Conservation (phyloP, 2,888 invertebrate species). For the Dendrolimus houi region DNA sequence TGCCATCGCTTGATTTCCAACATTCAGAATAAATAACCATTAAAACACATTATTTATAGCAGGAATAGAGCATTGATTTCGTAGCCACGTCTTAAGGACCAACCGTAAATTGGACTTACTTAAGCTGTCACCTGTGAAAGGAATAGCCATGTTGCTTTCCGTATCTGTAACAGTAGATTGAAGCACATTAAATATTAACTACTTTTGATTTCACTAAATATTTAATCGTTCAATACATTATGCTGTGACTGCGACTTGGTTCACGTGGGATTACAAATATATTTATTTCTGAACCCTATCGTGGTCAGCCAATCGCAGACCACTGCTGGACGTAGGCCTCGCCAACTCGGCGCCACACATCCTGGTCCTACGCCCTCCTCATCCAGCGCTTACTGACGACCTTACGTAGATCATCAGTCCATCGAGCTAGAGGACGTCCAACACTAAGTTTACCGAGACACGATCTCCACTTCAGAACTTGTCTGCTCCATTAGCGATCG, state of each 20-base stretch:
- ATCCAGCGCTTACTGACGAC: not conserved
- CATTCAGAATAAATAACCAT: slow-evolving; percentile 57
- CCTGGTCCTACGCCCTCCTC: not conserved
- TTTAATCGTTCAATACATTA: no score
- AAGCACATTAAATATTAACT: no score
- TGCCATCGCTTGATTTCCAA: slow-evolving; percentile 54
- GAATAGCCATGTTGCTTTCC: no score
- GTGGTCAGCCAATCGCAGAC: not conserved
- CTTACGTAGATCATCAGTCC: not conserved
- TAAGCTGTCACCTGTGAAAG: no score
- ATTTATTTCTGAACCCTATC: not conserved
- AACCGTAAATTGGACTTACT: no score
- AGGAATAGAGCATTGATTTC: slow-evolving; percentile 32
- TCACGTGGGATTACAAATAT: no score
- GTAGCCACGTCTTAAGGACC: slow-evolving; percentile 10
- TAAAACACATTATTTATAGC: slow-evolving; percentile 53
- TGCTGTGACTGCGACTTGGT: no score
- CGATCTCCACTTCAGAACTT: not conserved
- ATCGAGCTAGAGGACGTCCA: not conserved
- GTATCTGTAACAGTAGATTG: no score
- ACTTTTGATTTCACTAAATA: no score
- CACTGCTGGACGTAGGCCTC: not conserved
- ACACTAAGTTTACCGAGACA: not conserved
- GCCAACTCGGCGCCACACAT: not conserved
- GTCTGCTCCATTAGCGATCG: not conserved